Percentiles rank a stretch among this genome's conserved stretches.
These are phyloP conservation scores for Notocelia uddmanniana DNA, from an alignment of 2,888 invertebrate species.

Conservation along the genomic window DNA sequence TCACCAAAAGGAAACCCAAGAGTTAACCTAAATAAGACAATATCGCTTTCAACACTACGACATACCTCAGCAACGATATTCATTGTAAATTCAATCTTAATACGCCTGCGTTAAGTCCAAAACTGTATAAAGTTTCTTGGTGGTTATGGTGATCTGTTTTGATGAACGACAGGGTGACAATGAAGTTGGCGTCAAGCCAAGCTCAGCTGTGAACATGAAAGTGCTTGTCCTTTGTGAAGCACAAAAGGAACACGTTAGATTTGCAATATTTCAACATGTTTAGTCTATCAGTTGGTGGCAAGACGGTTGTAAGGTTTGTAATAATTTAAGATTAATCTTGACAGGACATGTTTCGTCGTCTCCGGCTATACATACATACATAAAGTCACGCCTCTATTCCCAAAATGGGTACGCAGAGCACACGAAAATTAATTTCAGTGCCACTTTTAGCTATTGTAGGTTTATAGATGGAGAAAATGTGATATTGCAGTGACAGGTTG, in stretches of 20 bases:
- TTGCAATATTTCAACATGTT: constrained; percentile 5
- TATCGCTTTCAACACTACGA: background rate
- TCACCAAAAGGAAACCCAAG: constrained; percentile 30
- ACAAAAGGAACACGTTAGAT: background rate
- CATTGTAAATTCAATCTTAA: background rate
- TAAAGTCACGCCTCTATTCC: too few relatives aligned
- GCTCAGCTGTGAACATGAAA: constrained; percentile 11
- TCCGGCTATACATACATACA: background rate
- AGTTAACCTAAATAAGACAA: constrained; percentile 40
- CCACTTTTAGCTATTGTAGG: too few relatives aligned
- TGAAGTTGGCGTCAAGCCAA: constrained; percentile 16
- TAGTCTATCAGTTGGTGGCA: background rate
- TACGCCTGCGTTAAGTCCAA: background rate
- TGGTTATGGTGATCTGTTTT: constrained; percentile 8
- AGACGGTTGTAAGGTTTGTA: background rate
- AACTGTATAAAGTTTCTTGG: background rate
- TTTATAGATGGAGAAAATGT: too few relatives aligned
- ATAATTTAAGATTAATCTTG: background rate
- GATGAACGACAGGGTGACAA: background rate
- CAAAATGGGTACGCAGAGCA: too few relatives aligned
- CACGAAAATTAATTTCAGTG: too few relatives aligned
- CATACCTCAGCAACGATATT: too few relatives aligned
- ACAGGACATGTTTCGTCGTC: background rate
- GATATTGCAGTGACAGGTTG: too few relatives aligned
- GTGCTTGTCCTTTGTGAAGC: constrained; percentile 30